phyloP scores from a whole-genome alignment of 2,888 invertebrate species.

The Sepiola atlantica region DNA sequence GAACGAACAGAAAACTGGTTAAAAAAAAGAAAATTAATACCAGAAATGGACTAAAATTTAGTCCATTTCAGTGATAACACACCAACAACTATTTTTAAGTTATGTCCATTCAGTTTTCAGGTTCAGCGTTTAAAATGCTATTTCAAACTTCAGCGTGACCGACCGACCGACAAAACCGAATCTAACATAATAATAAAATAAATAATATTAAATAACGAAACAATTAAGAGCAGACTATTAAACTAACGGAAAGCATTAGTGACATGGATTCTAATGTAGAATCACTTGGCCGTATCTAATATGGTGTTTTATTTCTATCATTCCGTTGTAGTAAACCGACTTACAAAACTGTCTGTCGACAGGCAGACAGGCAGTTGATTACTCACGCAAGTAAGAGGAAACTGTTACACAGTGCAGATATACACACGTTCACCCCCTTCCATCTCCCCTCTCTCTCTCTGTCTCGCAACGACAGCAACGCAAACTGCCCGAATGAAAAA shows the following conservation, averaged over 20 bases:
- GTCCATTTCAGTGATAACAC: too few relatives aligned
- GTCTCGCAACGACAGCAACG: slow-evolving; percentile 6
- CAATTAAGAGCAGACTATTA: not conserved
- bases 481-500: not conserved
- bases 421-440: not conserved
- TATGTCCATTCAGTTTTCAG: too few relatives aligned
- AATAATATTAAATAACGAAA: too few relatives aligned
- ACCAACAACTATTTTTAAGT: too few relatives aligned
- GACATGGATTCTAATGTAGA: not conserved
- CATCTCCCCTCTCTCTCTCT: not conserved
- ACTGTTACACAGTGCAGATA: slow-evolving; percentile 7
- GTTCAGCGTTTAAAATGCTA: too few relatives aligned
- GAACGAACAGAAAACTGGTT: too few relatives aligned
- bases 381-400: not conserved
- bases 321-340: not conserved
- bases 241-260: not conserved
- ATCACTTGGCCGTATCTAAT: not conserved
- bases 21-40: too few relatives aligned
- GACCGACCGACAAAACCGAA: too few relatives aligned
- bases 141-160: too few relatives aligned
- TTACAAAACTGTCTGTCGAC: not conserved
- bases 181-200: too few relatives aligned
- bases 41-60: too few relatives aligned
- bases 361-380: slow-evolving; percentile 9
- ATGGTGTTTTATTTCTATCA: not conserved